Conservation (phyloP, 2,888 invertebrate species). For the Tipula helvola region DNA sequence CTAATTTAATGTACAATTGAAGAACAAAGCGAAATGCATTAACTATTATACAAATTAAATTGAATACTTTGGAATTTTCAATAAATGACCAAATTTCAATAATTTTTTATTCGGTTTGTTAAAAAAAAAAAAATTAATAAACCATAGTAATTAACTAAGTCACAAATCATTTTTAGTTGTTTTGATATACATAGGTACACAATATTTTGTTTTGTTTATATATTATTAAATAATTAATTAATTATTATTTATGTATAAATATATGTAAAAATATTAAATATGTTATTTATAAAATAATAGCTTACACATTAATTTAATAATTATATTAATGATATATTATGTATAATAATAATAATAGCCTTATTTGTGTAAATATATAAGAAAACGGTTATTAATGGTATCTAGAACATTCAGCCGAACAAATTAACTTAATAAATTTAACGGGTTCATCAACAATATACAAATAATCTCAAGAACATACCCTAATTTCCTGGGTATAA, state of each 20-base stretch:
- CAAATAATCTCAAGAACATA: not conserved
- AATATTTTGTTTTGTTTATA: not conserved
- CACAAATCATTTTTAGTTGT: not conserved
- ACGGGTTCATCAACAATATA: not conserved
- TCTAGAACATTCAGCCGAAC: not conserved
- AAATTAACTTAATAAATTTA: not conserved
- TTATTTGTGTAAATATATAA: not conserved
- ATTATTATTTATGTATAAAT: not conserved
- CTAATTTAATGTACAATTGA: not conserved
- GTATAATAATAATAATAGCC: not conserved
- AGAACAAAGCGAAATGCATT: not conserved
- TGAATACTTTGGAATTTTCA: not conserved
- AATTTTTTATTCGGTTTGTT: not conserved
- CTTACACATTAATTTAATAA: not conserved
- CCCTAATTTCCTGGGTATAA: not conserved
- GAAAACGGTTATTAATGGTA: not conserved
- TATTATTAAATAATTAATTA: not conserved
- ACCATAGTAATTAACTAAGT: not conserved
- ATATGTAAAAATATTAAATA: not conserved
- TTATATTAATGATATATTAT: not conserved
- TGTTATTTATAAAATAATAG: not conserved
- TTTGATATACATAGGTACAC: not conserved
- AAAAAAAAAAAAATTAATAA: not conserved
- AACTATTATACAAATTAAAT: not conserved
- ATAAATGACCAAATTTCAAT: not conserved